Percentiles rank a stretch among this genome's conserved stretches.
Conservation (phyloP, 2,113 vertebrate species). For the Scartelaos histophorus region DNA sequence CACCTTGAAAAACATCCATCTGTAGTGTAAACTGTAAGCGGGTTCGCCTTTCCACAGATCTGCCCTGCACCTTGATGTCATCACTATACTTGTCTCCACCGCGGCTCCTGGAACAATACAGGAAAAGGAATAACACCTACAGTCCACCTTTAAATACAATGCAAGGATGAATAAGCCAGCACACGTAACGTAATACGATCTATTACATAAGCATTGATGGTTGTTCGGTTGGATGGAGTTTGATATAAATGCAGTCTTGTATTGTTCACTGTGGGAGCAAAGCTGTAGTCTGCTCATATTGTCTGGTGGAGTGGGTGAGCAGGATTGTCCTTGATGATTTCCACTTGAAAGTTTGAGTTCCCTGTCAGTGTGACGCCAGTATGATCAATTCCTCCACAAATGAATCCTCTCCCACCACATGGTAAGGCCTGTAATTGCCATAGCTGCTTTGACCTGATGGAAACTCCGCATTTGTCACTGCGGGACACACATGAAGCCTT, state of each 20-base stretch:
- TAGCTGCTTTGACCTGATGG: conserved; percentile 19
- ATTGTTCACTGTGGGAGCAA: background rate
- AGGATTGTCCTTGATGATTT: background rate
- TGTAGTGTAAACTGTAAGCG: too few relatives aligned
- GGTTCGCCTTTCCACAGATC: too few relatives aligned
- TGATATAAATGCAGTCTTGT: too few relatives aligned
- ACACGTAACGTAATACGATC: background rate
- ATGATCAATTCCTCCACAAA: conserved; percentile 11
- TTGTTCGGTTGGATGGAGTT: too few relatives aligned
- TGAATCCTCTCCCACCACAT: conserved; percentile 8
- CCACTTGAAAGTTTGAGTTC: conserved; percentile 6
- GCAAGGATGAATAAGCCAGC: background rate
- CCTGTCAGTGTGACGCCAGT: background rate
- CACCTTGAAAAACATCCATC: too few relatives aligned
- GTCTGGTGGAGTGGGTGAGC: background rate
- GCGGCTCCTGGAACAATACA: too few relatives aligned
- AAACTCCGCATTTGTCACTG: conserved; percentile 25
- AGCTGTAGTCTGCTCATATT: background rate
- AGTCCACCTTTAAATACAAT: background rate
- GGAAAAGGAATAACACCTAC: too few relatives aligned
- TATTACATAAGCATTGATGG: background rate
- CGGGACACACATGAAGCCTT: conserved; percentile 3
- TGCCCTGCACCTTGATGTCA: too few relatives aligned
- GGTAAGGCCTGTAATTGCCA: conserved; percentile 17
- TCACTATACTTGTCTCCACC: too few relatives aligned